Conservation (phyloP, 2,888 invertebrate genomes). For the Tetrapedia diversipes region DNA sequence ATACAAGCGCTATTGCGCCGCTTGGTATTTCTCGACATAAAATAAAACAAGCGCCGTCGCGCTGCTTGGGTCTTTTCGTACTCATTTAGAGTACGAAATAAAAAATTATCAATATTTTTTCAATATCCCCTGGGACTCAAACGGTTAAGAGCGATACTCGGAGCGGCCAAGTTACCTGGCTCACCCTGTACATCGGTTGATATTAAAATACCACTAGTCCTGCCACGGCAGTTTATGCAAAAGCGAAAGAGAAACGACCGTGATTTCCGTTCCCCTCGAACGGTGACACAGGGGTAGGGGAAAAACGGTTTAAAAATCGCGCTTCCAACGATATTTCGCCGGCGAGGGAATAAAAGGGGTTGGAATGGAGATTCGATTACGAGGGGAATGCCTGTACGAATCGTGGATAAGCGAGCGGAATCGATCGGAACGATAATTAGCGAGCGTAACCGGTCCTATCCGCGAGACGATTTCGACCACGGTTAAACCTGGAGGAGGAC, state of each 20-base stretch:
- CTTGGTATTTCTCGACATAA: too few species aligned
- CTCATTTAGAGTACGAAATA: too few species aligned
- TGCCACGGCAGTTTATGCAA: background rate
- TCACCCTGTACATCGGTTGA: too few species aligned
- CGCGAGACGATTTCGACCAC: background rate
- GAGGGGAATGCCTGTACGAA: background rate
- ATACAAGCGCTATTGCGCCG: too few species aligned
- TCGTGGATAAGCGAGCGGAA: background rate
- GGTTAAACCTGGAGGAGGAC: background rate
- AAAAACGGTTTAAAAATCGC: background rate
- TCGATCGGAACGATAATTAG: conserved; percentile 17
- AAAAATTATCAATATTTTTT: too few species aligned
- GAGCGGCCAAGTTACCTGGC: too few species aligned
- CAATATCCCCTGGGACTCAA: too few species aligned
- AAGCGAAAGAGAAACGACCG: background rate
- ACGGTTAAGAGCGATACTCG: too few species aligned
- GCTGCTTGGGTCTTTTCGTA: too few species aligned
- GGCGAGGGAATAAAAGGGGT: background rate
- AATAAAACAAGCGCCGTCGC: too few species aligned
- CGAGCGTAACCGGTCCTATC: background rate
- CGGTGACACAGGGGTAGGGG: too few species aligned
- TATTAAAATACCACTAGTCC: conserved; percentile 15
- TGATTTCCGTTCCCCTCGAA: background rate
- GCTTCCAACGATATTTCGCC: background rate
- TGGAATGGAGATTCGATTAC: background rate